Base-by-base conservation (phyloP, 2,888 invertebrate genomes). In the Mythimna albipuncta region DNA sequence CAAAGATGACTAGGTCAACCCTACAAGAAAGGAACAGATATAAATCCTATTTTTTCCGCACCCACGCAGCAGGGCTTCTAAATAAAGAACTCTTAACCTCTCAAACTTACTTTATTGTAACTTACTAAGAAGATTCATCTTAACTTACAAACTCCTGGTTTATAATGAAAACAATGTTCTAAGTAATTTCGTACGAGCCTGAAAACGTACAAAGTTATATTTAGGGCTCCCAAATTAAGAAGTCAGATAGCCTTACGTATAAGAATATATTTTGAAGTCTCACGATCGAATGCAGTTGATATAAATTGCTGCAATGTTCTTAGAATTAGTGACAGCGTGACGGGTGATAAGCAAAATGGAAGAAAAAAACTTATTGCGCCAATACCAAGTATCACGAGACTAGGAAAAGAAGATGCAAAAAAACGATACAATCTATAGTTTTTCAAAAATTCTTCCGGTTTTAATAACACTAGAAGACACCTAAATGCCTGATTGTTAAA, bases 111-210 rank as follows among this genome's bases (percentile, higher is more conserved):
- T 35, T 57, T 57, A 68, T 32, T 55, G 47, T 62, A 73, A 75
- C 52, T 75, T 58, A 55, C 19, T 50, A 21, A 35, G 35, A 63
- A 63, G 57, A 75, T 52, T 69, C 41, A 69, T 64, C 58, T 44
- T 58, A 69, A 69, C 35, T 58, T 75, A 19, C 52, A 63, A 75
- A 75, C 69, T 69, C 19, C 44, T 3, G 16, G 44, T 69, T 75
- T 57, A n/a, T 75, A 58, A 75, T 63, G 57, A 69, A 75, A 75
- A 75, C 63, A 75, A 75, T 69, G 35, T 69, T 58, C 38, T 38
- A 4, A 63, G 41, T 16, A 58, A 69, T 52, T 75, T 69, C 21
- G 52, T 38, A 52, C n/a, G 35, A 32, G 16, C 9, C 16, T 62
- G n/a, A 63, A 41, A 62, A 41, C 21, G n/a, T 16, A n/a, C n/a